Evolutionary conservation across 2,113 vertebrate genomes (phyloP), one percentile per base, ranked within the genome.

Genomic region (Cheilinus undulatus): DNA sequence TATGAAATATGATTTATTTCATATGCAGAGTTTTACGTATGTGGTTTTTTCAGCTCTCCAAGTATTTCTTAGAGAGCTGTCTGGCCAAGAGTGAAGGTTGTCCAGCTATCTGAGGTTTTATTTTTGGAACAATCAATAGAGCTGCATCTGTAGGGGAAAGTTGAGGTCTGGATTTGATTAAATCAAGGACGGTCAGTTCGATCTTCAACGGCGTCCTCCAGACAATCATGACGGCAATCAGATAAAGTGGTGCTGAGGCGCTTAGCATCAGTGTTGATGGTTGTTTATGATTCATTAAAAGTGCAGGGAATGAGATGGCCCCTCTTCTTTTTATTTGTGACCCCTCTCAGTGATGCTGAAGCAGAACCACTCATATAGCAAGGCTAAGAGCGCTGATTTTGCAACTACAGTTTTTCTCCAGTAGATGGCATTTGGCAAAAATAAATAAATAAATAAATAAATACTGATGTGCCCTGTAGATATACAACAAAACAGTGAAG

Each of bases 141-240:
- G 48, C 9, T 0, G 3, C 53, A 53, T 53, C 49, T 82, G 28
- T 26, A 36, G 65, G 68, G 40, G 36, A 72, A 59, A 40, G 74
- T 71, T 70, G 46, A 42, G n/a, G 57, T 61, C 42, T 60, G 69
- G 24, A 8, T 73, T 50, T 79, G 72, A 86, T 86, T 80, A 82
- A 17, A 80, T 73, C 70, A 83, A 85, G 73, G 77, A 81, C 80
- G 4, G 58, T 24, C 26, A 14, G 53, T 79, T 68, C 5, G 14
- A 62, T 64, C 43, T 13, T 7, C 24, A 38, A 2, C 7, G 5
- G 24, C 17, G 34, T 80, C 67, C 80, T 69, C 68, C 71, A 85
- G 56, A 76, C 73, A 43, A 36, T 64, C 24, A 45, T 46, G 53
- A 50, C 45, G 7, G 38, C 26, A 11, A 65, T 68, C 61, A 20